Evolutionary conservation across 2,113 vertebrate species (phyloP).

Genomic region (Tyrannus savana): DNA sequence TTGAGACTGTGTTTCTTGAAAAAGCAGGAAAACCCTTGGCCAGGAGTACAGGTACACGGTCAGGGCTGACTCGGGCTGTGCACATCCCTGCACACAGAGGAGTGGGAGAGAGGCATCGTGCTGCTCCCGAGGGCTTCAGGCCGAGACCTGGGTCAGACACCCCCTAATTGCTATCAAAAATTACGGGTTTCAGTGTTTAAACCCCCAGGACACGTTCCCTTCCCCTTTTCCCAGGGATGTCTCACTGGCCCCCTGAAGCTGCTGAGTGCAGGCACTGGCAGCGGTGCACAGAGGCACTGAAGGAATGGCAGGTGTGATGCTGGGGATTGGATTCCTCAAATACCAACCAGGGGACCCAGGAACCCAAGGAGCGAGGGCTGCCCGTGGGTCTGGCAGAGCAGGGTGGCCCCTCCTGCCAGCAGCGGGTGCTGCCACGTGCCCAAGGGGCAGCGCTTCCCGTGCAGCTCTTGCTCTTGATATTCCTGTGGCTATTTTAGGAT

Average conservation of each 20-base stretch:
- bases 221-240: not conserved
- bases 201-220: fast-evolving
- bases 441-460: not conserved
- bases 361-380: not conserved
- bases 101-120: not conserved
- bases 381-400: not conserved
- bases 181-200: not conserved
- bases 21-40: not conserved
- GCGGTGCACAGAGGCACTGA: not conserved
- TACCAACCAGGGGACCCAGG: not conserved
- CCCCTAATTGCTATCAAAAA: fast-evolving
- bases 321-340: too few species aligned
- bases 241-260: fast-evolving
- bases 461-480: not conserved
- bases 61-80: not conserved
- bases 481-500: not conserved
- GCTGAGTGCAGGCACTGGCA: not conserved
- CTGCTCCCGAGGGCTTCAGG: not conserved
- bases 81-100: fast-evolving
- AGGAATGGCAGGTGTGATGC: not conserved
- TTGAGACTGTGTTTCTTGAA: not conserved
- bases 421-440: not conserved
- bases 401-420: not conserved
- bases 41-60: fast-evolving
- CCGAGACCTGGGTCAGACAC: not conserved